A percentile compares a stretch with the other conserved stretches of the same genome.
Conservation (phyloP, 2,113 vertebrate genomes). For the Philantomba maxwellii region DNA sequence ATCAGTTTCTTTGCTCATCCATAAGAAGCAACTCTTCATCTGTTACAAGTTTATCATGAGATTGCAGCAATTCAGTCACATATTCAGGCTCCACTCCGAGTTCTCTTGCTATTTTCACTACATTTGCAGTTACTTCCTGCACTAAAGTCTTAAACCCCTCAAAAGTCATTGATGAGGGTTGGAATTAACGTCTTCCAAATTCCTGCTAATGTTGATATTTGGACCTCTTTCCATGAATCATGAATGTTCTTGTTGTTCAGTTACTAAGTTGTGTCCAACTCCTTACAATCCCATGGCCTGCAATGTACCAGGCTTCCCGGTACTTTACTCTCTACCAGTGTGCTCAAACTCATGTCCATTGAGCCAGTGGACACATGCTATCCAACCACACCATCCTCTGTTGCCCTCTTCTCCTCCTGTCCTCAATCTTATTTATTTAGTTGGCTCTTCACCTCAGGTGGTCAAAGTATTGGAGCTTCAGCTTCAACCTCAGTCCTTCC, state of each 20-base stretch:
- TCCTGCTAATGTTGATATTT: background rate
- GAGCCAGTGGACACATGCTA: background rate
- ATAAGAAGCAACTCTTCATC: background rate
- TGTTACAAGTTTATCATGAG: background rate
- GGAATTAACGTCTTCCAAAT: background rate
- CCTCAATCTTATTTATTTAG: background rate
- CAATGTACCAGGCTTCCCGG: background rate
- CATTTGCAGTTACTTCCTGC: background rate
- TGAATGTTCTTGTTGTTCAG: background rate
- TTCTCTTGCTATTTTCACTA: background rate
- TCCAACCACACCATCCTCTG: background rate
- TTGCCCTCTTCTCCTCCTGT: background rate
- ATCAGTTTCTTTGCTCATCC: background rate
- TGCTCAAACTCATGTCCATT: background rate
- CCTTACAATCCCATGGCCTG: background rate
- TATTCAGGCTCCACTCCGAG: background rate
- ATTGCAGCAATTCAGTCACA: background rate
- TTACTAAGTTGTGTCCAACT: background rate
- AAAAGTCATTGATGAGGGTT: background rate
- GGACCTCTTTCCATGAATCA: background rate
- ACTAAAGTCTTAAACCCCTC: background rate
- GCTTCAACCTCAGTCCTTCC: background rate
- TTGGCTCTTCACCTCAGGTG: background rate
- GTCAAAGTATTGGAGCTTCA: background rate
- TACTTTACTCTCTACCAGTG: background rate